Evolutionary conservation across 2,113 vertebrate genomes (phyloP), one percentile per base, ranked within the genome.

Genomic region (Leptobrachium ailaonicum): DNA sequence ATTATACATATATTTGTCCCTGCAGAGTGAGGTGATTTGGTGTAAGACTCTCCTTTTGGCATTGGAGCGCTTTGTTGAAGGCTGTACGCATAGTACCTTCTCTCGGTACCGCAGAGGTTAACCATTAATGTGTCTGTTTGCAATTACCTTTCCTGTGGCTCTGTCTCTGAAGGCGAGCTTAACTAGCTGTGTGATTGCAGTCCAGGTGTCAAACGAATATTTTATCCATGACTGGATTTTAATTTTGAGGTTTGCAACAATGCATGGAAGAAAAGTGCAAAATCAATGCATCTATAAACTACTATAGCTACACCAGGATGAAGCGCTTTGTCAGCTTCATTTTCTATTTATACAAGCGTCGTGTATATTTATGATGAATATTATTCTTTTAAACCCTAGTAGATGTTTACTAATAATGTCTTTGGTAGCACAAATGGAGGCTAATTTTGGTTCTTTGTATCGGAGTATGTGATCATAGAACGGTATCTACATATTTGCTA

Each of bases 121-220:
- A 67, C 10, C 9, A 4, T 7, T 67, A 67, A 67, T 67, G 20
- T 42, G 40, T 5, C 66, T 10, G 40, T 40, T 41, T 67, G 40
- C 10, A 67, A 67, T 67, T 67, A 67, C 66, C 10, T 67, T 67
- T 67, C 10, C 66, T 4, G 40, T 67, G 20, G 20, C 11, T 67
- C 42, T 8, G 40, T 67, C 66, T 42, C 6, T 42, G 66, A 7
- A 32, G 12, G 40, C 8, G 9, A 42, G 66, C 42, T 67, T 67
- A 67, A 67, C 66, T 67, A 41, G 9, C 66, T 42, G 66, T 67
- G 66, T 70, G 67, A 70, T 70, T 70, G 67, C 11, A 70, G 67
- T 14, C 67, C 67, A 47, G 67, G 42, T 47, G 43, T 14, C 67
- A 67, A 67, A 42, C 32, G 3, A 42, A 67, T 67, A 13, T 42